phyloP scores from a whole-genome alignment of 2,113 vertebrate genomes.

The Hystrix cristata region DNA sequence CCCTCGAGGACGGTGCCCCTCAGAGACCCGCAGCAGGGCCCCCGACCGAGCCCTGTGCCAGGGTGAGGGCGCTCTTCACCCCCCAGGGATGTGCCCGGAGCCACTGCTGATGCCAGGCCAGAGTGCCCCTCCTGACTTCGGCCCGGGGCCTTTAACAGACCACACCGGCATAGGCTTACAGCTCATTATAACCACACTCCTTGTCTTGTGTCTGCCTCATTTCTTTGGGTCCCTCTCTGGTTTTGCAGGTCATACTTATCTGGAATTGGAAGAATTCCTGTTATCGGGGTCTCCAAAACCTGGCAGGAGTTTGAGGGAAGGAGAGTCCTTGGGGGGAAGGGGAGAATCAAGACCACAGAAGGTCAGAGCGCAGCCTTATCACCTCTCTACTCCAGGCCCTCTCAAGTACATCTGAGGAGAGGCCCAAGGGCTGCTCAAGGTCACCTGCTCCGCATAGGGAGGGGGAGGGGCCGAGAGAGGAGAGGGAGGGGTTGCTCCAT shows the following conservation, averaged over 20 bases:
- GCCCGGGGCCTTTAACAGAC: conserved; percentile 7
- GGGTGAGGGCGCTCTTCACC: not conserved
- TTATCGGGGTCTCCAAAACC: conserved; percentile 40
- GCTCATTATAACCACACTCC: conserved; percentile 83
- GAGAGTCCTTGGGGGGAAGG: conserved; percentile 17
- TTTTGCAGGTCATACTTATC: conserved; percentile 10
- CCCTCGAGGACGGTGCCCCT: not conserved
- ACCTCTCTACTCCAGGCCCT: not conserved
- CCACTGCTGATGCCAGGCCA: conserved; percentile 23
- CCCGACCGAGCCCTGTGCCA: not conserved
- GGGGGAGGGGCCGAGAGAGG: not conserved
- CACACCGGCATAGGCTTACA: conserved; percentile 71
- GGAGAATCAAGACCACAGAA: conserved; percentile 45
- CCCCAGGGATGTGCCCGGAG: conserved; percentile 46
- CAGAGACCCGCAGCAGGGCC: conserved; percentile 26
- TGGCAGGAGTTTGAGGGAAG: conserved; percentile 40
- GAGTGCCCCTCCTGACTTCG: not conserved
- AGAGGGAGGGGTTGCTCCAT: not conserved
- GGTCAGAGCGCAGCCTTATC: conserved; percentile 49
- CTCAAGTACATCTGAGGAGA: not conserved
- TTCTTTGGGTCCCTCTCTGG: conserved; percentile 72
- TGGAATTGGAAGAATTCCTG: not conserved
- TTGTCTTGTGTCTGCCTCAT: conserved; percentile 76
- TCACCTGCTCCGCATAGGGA: not conserved
- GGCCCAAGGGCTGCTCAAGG: conserved; percentile 63